Evolutionary conservation across 2,113 vertebrate genomes (phyloP).

Genomic region (Otolemur garnettii): DNA sequence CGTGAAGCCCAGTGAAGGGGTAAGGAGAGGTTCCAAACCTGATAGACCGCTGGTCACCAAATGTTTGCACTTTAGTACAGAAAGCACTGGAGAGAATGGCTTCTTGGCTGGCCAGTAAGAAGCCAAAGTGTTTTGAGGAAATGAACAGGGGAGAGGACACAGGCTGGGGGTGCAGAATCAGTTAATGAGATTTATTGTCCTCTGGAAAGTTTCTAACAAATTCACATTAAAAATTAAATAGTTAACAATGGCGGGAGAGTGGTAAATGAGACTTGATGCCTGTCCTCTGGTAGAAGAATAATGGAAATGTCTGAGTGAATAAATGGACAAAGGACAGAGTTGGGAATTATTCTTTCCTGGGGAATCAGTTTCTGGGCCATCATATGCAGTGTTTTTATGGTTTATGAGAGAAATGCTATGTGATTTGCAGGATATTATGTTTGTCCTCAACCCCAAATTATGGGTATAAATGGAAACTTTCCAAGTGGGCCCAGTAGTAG

Average conservation of each 20-base stretch:
- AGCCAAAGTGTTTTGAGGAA: background rate
- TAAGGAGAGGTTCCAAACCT: too few species aligned
- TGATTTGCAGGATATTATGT: background rate
- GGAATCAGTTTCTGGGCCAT: background rate
- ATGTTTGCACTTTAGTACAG: accelerated
- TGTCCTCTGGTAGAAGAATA: background rate
- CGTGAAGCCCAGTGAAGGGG: too few species aligned
- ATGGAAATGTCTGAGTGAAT: background rate
- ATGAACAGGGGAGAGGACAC: background rate
- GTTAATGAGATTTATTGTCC: background rate
- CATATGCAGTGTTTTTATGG: background rate
- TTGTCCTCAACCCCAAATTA: background rate
- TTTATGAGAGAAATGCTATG: background rate
- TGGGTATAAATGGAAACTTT: background rate
- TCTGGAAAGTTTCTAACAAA: background rate
- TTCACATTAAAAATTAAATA: background rate
- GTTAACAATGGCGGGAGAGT: background rate
- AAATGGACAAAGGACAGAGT: background rate
- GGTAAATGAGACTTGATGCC: background rate
- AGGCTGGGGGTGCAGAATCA: background rate
- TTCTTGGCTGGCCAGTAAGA: background rate
- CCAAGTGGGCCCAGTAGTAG: background rate
- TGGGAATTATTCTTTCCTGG: background rate
- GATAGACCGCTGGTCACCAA: too few species aligned
- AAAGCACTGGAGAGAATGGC: accelerated